Evolutionary conservation across 23 tunicate species (phyloP).

Genomic region (Styela clava): DNA sequence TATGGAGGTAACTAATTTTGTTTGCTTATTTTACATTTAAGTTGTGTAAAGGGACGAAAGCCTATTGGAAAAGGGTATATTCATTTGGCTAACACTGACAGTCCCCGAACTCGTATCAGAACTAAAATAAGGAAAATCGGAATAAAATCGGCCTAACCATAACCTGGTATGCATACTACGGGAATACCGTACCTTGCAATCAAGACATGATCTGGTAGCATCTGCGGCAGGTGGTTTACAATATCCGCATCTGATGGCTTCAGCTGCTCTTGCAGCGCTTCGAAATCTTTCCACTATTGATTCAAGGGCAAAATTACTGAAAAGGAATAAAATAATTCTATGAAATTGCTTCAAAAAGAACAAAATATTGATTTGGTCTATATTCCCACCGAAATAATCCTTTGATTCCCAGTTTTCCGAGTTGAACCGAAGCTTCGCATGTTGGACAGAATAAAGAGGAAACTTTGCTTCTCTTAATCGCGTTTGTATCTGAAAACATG

Average conservation of each 20-base stretch:
- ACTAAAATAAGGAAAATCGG: too few relatives aligned
- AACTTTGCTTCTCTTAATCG: constrained; percentile 49
- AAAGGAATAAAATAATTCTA: neutral
- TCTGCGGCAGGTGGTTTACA: constrained; percentile 82
- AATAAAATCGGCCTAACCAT: too few relatives aligned
- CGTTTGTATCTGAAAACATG: constrained; percentile 12
- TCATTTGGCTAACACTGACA: too few relatives aligned
- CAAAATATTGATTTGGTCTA: neutral
- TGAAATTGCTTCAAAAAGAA: neutral
- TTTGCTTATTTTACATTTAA: too few relatives aligned
- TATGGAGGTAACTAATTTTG: too few relatives aligned
- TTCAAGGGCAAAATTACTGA: constrained; percentile 83
- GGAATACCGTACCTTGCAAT: constrained; percentile 80
- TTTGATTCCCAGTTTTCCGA: constrained; percentile 70
- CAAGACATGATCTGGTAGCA: constrained; percentile 79
- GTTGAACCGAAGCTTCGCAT: constrained; percentile 49
- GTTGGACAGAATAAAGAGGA: constrained; percentile 59
- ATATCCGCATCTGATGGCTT: constrained; percentile 62
- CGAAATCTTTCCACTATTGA: constrained; percentile 73
- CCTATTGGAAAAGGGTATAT: too few relatives aligned
- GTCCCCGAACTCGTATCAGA: too few relatives aligned
- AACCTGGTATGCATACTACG: too few relatives aligned
- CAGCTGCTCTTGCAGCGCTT: constrained; percentile 61
- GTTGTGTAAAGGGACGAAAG: too few relatives aligned
- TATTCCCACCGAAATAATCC: constrained; percentile 76